These are phyloP conservation scores for Alectoris magna DNA, from an alignment of 2,797 vertebrate genomes.

Conservation along the genomic window DNA sequence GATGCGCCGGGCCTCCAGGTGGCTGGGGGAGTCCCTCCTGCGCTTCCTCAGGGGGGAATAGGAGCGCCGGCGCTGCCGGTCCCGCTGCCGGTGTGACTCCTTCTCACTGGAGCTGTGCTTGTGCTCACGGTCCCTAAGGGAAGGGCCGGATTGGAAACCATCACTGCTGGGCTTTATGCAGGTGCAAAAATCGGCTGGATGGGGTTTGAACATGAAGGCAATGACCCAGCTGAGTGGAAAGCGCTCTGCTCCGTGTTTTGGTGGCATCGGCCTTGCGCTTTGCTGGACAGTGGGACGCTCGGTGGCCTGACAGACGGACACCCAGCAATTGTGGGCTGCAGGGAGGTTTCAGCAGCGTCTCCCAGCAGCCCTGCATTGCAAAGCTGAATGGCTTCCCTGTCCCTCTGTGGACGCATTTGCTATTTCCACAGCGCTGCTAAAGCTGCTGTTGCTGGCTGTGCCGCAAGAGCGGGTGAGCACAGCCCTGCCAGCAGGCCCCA, in stretches of 20 bases:
- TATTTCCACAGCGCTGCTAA: not conserved
- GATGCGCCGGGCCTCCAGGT: conserved; percentile 95
- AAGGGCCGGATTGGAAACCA: not conserved
- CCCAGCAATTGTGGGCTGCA: not conserved
- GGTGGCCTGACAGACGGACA: not conserved
- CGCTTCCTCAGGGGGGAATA: conserved; percentile 95
- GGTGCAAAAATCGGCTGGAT: not conserved
- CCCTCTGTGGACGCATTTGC: not conserved
- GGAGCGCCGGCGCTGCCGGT: conserved; percentile 82
- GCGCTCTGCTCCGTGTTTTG: not conserved
- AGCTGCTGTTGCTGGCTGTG: not conserved
- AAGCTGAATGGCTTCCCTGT: not conserved
- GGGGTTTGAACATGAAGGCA: not conserved
- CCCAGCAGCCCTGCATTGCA: not conserved
- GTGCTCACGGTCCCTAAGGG: conserved; percentile 76
- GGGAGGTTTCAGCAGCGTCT: not conserved
- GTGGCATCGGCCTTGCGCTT: not conserved
- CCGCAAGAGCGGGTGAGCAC: not conserved
- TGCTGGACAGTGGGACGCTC: not conserved
- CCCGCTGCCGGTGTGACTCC: conserved; percentile 77
- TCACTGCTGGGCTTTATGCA: not conserved
- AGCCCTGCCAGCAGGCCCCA: not conserved
- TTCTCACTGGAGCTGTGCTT: conserved; percentile 83
- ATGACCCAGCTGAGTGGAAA: not conserved
- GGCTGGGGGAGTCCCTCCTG: conserved; percentile 96